phyloP scores from a whole-genome alignment of 2,888 invertebrate species.

The Sycophila texana region DNA sequence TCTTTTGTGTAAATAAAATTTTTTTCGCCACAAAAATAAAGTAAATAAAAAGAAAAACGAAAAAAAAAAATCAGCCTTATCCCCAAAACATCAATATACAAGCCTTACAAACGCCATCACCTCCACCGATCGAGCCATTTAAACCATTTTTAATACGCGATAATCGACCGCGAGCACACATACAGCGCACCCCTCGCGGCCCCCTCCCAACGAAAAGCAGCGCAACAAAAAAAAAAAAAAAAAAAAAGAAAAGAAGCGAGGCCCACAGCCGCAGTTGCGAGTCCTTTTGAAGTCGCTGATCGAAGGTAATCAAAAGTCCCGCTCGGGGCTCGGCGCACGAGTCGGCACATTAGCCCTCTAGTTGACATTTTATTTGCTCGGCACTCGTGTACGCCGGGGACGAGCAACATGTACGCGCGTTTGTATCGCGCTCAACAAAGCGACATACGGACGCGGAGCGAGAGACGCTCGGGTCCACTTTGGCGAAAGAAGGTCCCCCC shows the following conservation, averaged over 20 bases:
- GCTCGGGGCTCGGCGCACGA: constrained; percentile 5
- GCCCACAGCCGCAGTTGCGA: neutral
- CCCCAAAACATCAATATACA: too few species aligned
- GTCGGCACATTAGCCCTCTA: constrained; percentile 51
- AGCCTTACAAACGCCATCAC: too few species aligned
- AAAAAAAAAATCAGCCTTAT: neutral
- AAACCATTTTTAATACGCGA: neutral
- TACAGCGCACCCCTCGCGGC: neutral
- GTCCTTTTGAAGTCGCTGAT: constrained; percentile 40
- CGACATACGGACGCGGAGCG: neutral
- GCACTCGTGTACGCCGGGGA: constrained; percentile 24
- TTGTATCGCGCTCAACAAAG: neutral
- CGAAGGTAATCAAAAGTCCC: constrained; percentile 50
- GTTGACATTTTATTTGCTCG: constrained; percentile 56
- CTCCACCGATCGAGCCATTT: too few species aligned
- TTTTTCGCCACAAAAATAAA: too few species aligned
- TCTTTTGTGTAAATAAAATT: too few species aligned
- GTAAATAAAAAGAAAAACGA: neutral
- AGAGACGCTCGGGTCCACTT: constrained; percentile 18
- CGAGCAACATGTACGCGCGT: neutral
- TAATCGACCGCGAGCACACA: neutral
- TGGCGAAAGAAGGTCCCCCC: constrained; percentile 25
- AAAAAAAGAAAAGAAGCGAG: constrained; percentile 9
- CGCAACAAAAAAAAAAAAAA: neutral
- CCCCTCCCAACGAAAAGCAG: neutral